These are phyloP conservation scores for Mechanitis messenoides DNA, from an alignment of 2,888 invertebrate species.

Conservation along the genomic window DNA sequence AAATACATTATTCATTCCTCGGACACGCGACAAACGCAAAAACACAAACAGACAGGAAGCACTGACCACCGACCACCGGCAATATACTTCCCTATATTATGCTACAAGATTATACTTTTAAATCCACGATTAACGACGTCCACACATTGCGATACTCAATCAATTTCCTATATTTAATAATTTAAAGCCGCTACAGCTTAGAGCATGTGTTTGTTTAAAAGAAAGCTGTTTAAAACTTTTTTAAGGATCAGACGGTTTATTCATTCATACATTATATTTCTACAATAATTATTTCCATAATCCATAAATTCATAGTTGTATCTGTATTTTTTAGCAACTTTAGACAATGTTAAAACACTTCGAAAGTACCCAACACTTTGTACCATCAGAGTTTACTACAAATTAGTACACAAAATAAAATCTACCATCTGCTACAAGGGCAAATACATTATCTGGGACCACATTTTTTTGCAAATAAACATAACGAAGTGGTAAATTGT, in stretches of 20 bases:
- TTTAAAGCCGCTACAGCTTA: not conserved
- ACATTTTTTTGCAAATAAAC: not conserved
- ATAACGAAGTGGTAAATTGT: not conserved
- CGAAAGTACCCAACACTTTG: no score
- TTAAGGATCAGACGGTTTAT: not conserved
- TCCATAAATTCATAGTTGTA: no score
- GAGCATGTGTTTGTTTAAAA: not conserved
- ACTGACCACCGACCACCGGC: constrained; percentile 22
- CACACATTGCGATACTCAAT: constrained; percentile 11
- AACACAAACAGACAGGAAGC: constrained; percentile 9
- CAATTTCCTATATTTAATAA: not conserved
- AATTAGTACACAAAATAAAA: no score
- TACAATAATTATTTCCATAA: no score
- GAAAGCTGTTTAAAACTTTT: not conserved
- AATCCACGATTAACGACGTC: constrained; percentile 11
- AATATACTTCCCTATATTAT: constrained; percentile 6
- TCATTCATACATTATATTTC: no score
- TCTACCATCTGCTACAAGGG: no score
- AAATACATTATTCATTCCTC: constrained; percentile 21
- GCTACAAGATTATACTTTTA: constrained; percentile 13
- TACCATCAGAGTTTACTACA: no score
- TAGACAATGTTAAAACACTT: no score
- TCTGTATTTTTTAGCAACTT: no score
- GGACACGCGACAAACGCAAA: constrained; percentile 22
- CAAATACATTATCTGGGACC: no score